phyloP scores from a whole-genome alignment of 2,888 invertebrate genomes.

The Sisyra nigra region DNA sequence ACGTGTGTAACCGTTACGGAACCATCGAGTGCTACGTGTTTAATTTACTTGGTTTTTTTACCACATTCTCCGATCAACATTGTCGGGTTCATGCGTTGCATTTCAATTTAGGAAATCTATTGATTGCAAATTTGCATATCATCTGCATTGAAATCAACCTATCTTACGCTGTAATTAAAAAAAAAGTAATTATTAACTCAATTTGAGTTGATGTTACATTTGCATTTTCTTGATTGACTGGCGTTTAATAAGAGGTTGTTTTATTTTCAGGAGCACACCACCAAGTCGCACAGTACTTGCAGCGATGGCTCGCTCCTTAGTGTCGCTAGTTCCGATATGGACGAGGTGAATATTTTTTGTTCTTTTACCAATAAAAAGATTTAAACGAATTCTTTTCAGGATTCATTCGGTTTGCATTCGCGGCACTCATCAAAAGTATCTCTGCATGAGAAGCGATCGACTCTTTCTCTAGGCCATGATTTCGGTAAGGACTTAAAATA shows the following conservation, averaged over 20 bases:
- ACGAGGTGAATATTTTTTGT: slow-evolving; percentile 30
- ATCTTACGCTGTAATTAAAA: too few relatives aligned
- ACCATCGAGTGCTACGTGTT: too few relatives aligned
- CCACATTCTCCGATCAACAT: too few relatives aligned
- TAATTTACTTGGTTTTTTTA: too few relatives aligned
- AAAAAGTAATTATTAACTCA: too few relatives aligned
- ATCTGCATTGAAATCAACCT: too few relatives aligned
- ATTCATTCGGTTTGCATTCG: slow-evolving; percentile 27
- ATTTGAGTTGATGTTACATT: neutral
- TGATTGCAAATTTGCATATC: too few relatives aligned
- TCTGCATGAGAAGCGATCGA: slow-evolving; percentile 8
- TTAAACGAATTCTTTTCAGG: slow-evolving; percentile 18
- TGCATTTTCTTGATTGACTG: neutral
- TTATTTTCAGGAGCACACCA: slow-evolving; percentile 28
- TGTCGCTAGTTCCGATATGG: slow-evolving; percentile 64
- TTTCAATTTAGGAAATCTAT: too few relatives aligned
- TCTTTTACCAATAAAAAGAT: neutral
- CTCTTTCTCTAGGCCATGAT: neutral
- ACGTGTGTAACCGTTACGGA: too few relatives aligned
- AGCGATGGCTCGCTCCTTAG: slow-evolving; percentile 66
- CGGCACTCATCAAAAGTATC: slow-evolving; percentile 23
- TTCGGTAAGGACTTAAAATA: neutral
- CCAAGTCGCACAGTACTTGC: slow-evolving; percentile 35
- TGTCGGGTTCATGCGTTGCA: too few relatives aligned
- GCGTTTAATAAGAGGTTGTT: neutral